These are phyloP conservation scores for Eugnorisma glareosa DNA, from an alignment of 2,888 invertebrate species.

Conservation along the genomic window DNA sequence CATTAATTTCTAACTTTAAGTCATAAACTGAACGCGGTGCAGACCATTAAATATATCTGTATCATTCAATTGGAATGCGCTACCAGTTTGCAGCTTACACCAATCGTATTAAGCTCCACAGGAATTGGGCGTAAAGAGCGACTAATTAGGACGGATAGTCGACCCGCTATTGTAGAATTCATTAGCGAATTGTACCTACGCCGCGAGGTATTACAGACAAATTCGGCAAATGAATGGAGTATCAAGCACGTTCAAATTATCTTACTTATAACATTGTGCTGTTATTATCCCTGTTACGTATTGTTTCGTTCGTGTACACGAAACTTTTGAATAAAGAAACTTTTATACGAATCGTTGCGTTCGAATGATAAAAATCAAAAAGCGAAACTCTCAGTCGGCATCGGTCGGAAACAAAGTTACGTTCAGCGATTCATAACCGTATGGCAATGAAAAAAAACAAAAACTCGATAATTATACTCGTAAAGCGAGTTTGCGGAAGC, in stretches of 20 bases:
- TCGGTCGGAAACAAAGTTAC: conserved; percentile 78
- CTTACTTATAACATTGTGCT: conserved; percentile 57
- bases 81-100: conserved; percentile 71
- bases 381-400: conserved; percentile 65
- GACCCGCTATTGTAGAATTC: conserved; percentile 83
- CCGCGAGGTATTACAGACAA: conserved; percentile 74
- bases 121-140: conserved; percentile 82
- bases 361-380: conserved; percentile 67
- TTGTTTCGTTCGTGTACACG: conserved; percentile 32
- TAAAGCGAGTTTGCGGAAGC: conserved; percentile 89
- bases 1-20: conserved; percentile 81
- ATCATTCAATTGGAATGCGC: conserved; percentile 58
- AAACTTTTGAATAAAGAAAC: conserved; percentile 37
- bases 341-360: conserved; percentile 28
- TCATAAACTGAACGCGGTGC: conserved; percentile 71
- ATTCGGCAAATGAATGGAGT: conserved; percentile 72
- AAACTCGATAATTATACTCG: conserved; percentile 87
- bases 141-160: conserved; percentile 83
- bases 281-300: conserved; percentile 41
- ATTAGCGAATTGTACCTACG: conserved; percentile 79
- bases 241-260: conserved; percentile 60
- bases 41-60: conserved; percentile 51
- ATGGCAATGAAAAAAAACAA: conserved; percentile 75
- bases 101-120: conserved; percentile 75
- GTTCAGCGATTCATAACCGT: conserved; percentile 81